phyloP scores from a whole-genome alignment of 2,888 invertebrate genomes.

The Ormyrus thymus region DNA sequence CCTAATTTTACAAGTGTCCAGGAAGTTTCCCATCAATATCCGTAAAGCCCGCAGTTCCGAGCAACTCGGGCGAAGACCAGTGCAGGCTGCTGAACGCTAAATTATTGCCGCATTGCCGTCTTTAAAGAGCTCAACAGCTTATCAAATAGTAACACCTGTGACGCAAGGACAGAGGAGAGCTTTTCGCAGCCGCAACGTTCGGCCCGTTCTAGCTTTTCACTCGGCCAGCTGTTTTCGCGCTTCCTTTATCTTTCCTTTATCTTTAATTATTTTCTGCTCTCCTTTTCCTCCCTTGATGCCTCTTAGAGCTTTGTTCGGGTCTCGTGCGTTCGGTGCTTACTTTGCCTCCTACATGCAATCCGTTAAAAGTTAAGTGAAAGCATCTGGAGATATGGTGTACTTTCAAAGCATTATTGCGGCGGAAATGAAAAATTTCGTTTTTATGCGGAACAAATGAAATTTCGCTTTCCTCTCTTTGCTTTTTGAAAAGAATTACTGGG shows the following conservation, averaged over 20 bases:
- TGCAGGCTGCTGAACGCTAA: not conserved
- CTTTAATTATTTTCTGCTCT: conserved; percentile 33
- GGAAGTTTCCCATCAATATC: not conserved
- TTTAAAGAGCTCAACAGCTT: conserved; percentile 4
- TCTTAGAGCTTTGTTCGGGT: not conserved
- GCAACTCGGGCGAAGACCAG: too few relatives aligned
- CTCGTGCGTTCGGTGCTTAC: not conserved
- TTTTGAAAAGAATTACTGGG: too few relatives aligned
- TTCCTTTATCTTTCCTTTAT: conserved; percentile 15
- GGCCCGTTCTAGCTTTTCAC: too few relatives aligned
- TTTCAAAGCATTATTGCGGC: too few relatives aligned
- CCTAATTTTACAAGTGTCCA: too few relatives aligned
- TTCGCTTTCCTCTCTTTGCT: too few relatives aligned
- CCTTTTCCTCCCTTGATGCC: not conserved
- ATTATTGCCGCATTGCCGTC: conserved; percentile 12
- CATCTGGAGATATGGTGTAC: too few relatives aligned
- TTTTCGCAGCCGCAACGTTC: too few relatives aligned
- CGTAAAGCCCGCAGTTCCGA: too few relatives aligned
- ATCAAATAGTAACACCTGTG: conserved; percentile 20
- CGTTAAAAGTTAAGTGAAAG: too few relatives aligned
- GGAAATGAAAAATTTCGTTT: too few relatives aligned
- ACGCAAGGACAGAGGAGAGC: not conserved
- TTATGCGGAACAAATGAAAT: too few relatives aligned
- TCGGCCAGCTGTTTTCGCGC: not conserved
- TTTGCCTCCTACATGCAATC: not conserved